These are phyloP conservation scores for Augochlora pura DNA, from an alignment of 1,140 invertebrate species.

Conservation along the genomic window DNA sequence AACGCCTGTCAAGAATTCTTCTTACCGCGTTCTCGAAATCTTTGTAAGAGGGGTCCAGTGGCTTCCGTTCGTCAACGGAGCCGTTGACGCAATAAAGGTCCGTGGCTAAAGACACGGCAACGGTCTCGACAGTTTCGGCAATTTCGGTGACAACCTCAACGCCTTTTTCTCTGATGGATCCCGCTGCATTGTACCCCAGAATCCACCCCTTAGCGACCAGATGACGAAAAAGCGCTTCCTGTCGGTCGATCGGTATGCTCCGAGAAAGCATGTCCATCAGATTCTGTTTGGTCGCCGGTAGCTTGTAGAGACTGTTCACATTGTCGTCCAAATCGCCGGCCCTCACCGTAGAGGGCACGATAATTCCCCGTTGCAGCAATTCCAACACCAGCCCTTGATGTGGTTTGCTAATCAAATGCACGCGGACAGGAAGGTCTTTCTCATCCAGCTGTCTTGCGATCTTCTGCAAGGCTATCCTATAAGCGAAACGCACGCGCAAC, in stretches of 20 bases:
- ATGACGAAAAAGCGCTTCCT: not conserved
- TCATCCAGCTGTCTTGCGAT: not conserved
- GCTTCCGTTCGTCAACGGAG: not conserved
- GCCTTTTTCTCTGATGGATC: not conserved
- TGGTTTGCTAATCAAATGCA: conserved; percentile 6
- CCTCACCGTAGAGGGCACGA: not conserved
- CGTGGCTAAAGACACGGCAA: not conserved
- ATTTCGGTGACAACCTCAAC: not conserved
- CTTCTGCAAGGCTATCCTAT: conserved; percentile 7
- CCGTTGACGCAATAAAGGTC: not conserved
- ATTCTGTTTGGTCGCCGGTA: not conserved
- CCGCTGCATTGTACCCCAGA: not conserved
- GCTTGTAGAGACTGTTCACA: not conserved
- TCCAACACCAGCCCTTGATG: not conserved
- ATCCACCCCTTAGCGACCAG: not conserved
- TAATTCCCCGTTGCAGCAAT: conserved; percentile 5
- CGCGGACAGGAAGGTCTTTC: not conserved
- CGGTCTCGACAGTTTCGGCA: not conserved
- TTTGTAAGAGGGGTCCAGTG: not conserved
- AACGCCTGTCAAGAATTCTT: not conserved
- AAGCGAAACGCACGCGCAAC: conserved; percentile 1
- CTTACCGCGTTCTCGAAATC: not conserved
- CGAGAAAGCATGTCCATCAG: not conserved
- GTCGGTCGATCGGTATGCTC: not conserved
- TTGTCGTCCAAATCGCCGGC: not conserved